Base-by-base conservation (phyloP, 2,113 vertebrate genomes). In the Argyrosomus japonicus region DNA sequence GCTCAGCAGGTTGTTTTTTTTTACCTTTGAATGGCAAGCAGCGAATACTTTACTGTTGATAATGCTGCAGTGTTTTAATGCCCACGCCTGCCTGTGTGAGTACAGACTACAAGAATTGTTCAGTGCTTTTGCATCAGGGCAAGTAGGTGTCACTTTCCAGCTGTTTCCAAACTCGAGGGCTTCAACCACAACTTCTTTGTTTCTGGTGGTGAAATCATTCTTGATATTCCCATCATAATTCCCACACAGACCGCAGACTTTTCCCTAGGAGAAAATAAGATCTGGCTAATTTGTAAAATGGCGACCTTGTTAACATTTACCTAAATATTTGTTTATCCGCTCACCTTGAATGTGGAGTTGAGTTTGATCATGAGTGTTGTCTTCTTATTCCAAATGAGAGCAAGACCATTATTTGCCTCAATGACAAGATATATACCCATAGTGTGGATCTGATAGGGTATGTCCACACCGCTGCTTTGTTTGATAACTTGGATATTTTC, bases 361-460 rank as follows among this genome's bases (percentile, higher is more conserved):
- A 99, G 95, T 80, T 94, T 96, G 81, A 99, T 93, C 85, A 96
- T 96, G 76, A 99, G 82, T 75, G 95, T 97, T 77, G 97, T 98
- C 91, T 95, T 97, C 83, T 88, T 96, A 91, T 99, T 95, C 98
- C 98, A 99, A 78, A 97, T 94, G 36, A 99, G 89, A 63, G 94
- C 91, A 48, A 99, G 83, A 18, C 96, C 96, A 57, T 83, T 90
- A 0, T 91, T 79, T 0, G 96, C 96, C 82, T 99, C 96, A 88
- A 98, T 92, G 27, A 97, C 96, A 32, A 96, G 63, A 91, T 97
- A 99, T 76, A 97, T 92, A 25, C 98, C 98, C 92, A 97, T 93
- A 87, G 94, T 91, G 81, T 94, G 96, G 57, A 98, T 87, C 72
- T 96, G 81, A 85, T 95, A 98, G 7, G 95, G 95, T 15, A 95